phyloP scores from a whole-genome alignment of 2,888 invertebrate genomes.

The Odontocolon sp. region DNA sequence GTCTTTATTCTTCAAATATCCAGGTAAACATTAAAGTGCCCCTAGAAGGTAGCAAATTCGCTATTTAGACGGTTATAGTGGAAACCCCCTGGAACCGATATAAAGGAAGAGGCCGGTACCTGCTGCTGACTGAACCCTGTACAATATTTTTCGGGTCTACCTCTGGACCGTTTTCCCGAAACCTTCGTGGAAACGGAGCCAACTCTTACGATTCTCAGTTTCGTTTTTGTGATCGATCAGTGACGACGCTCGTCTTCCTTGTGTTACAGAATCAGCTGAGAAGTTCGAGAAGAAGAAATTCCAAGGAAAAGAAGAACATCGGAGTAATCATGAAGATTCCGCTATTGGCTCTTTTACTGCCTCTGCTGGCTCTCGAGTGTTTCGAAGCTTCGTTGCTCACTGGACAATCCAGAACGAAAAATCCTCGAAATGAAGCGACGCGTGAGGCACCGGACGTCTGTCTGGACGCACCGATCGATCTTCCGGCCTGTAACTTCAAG shows the following conservation, averaged over 20 bases:
- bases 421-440: neutral
- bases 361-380: neutral
- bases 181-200: neutral
- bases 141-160: neutral
- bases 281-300: neutral
- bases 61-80: too few species aligned
- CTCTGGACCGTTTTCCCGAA: neutral
- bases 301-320: neutral
- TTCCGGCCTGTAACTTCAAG: constrained; percentile 65
- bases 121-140: neutral
- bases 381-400: constrained; percentile 20
- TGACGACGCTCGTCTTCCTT: constrained; percentile 11
- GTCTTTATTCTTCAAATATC: neutral
- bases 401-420: constrained; percentile 24
- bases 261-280: constrained; percentile 26
- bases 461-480: constrained; percentile 63
- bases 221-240: constrained; percentile 11
- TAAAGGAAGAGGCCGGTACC: neutral
- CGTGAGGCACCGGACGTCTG: constrained; percentile 58
- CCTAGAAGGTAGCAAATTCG: too few species aligned
- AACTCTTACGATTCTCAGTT: neutral
- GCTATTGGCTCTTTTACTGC: constrained; percentile 10
- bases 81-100: too few species aligned
- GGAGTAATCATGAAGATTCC: constrained; percentile 34
- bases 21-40: neutral